Base-by-base conservation (phyloP, 1,140 invertebrate species). In the Cyclargus thomasi region DNA sequence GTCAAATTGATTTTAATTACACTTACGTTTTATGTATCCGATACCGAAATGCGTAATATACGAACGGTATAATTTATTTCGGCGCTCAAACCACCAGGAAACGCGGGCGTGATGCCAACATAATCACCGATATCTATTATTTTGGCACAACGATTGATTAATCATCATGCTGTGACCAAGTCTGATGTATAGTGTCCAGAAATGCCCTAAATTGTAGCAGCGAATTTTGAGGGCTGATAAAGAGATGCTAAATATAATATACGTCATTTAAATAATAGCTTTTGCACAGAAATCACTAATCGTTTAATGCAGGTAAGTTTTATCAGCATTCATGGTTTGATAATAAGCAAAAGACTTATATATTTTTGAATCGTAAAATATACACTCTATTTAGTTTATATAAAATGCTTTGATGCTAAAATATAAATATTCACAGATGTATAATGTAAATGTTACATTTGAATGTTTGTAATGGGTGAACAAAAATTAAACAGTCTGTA, bases 381-480 rank as follows among this genome's bases (percentile, higher is more conserved):
- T 66, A 66, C 59, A 57, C 23, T 29, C 10, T 66, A 23, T 66
- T 66, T 66, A 53, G 3, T 16, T 18, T 23, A 57, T 23, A 2
- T 53, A 64, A 21, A 55, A 16, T 65, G 11, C 39, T 57, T 59
- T 66, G 64, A 66, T 66, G 64, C 53, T 18, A 57, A 57, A 18
- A 57, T 57, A 10, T 57, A 57, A 57, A n/a, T n/a, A n/a, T 57
- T 57, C 10, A 59, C 55, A 59, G 7, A 20, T 11, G 39, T 47
- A 21, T 55, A n/a, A 55, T 55, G 53, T 55, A 18, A 55, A 55
- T 14, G n/a, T 17, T 55, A 55, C 53, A 55, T 20, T 20, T 55
- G 16, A 55, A 55, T n/a, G 53, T 55, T 55, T 55, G 16, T 17
- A 55, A 55, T 55, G 8, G 14, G 39, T 3, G 6, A 14, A 47